Conservation (phyloP, 2,888 invertebrate species). For the Cacoxenus indagator region DNA sequence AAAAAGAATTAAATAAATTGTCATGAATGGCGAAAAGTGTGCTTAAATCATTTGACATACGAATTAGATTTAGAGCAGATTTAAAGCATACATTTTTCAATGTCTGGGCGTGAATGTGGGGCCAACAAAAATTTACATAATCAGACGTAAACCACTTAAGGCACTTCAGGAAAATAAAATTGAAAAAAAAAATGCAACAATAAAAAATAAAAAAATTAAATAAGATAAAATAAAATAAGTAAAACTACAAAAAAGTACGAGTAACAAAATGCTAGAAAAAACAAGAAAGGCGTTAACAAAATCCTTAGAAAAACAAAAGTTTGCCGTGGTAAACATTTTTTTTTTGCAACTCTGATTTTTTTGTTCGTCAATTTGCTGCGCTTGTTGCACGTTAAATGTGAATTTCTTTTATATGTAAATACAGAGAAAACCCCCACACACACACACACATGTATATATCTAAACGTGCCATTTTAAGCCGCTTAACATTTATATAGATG, state of each 20-base stretch:
- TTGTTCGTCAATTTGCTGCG: conserved; percentile 4
- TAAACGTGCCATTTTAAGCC: conserved; percentile 46
- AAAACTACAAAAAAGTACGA: background rate
- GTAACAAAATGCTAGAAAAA: conserved; percentile 3
- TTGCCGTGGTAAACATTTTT: conserved; percentile 23
- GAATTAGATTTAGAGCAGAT: background rate
- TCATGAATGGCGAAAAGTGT: background rate
- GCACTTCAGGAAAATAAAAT: conserved; percentile 44
- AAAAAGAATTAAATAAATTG: conserved; percentile 1
- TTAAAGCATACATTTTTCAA: background rate
- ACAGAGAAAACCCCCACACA: conserved; percentile 25
- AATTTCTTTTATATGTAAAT: conserved; percentile 60
- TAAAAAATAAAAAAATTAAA: background rate
- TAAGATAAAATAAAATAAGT: background rate
- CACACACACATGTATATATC: background rate
- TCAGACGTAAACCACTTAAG: conserved; percentile 51
- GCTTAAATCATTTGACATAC: background rate
- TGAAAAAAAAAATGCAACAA: conserved; percentile 10
- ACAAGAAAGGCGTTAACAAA: background rate
- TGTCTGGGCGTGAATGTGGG: no score
- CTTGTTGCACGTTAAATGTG: conserved; percentile 35
- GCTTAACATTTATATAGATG: conserved; percentile 44
- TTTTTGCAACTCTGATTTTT: conserved; percentile 7
- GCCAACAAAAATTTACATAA: conserved; percentile 31
- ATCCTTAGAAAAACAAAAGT: conserved; percentile 32